Evolutionary conservation across 2,113 vertebrate species (phyloP).

Genomic region (Phrynosoma blainvillii): DNA sequence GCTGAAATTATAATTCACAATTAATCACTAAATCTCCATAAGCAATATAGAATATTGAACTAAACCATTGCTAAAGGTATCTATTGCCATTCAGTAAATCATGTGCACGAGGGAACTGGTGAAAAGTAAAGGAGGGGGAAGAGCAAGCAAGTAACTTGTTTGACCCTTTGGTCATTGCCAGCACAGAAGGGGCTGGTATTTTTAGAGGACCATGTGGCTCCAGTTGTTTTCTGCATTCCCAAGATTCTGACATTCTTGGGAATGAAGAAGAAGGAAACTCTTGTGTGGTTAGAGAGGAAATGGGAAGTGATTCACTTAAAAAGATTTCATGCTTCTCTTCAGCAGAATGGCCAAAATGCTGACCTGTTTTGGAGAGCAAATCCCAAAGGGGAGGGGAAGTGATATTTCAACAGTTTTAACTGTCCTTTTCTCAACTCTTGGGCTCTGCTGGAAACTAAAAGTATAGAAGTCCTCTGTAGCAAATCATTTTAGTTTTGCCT

Average conservation of each 20-base stretch:
- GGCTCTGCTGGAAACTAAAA: conserved; percentile 32
- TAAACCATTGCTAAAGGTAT: conserved; percentile 13
- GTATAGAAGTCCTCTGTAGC: background rate
- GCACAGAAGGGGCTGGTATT: background rate
- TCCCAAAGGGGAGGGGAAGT: conserved; percentile 49
- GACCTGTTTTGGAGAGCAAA: conserved; percentile 64
- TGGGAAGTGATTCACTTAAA: conserved; percentile 67
- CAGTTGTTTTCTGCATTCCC: conserved; percentile 40
- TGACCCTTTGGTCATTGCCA: background rate
- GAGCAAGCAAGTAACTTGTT: conserved; percentile 26
- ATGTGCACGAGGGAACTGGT: conserved; percentile 41
- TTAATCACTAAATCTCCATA: too few relatives aligned
- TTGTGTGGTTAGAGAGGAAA: conserved; percentile 62
- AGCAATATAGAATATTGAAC: background rate
- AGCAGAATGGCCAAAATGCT: conserved; percentile 65
- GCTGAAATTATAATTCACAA: too few relatives aligned
- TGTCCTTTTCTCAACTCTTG: conserved; percentile 20
- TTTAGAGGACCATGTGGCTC: background rate
- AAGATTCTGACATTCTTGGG: conserved; percentile 40
- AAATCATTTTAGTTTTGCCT: conserved; percentile 34
- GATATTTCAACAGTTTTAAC: conserved; percentile 54
- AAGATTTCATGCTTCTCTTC: conserved; percentile 73
- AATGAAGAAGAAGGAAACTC: conserved; percentile 59
- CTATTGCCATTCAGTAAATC: conserved; percentile 12
- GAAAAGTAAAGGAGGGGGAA: background rate